phyloP scores from a whole-genome alignment of 2,888 invertebrate genomes.

The Alentia gelatinosa region DNA sequence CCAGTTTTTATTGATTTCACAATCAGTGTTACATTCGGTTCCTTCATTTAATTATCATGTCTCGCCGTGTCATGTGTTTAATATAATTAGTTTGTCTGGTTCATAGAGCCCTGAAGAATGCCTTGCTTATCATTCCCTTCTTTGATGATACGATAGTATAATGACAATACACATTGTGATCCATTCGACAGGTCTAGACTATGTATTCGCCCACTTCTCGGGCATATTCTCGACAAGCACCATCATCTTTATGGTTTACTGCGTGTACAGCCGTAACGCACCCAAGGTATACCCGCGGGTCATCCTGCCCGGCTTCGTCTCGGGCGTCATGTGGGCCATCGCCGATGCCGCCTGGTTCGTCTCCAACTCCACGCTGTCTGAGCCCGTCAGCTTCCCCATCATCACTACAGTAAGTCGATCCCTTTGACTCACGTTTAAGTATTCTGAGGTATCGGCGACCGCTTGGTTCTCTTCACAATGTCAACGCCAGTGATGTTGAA shows the following conservation, averaged over 20 bases:
- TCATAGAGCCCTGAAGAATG: no score
- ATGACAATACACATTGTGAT: background rate
- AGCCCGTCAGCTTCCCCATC: conserved; percentile 82
- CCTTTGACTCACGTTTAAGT: no score
- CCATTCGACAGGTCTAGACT: conserved; percentile 80
- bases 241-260: conserved; percentile 80
- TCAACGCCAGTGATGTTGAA: no score
- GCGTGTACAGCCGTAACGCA: conserved; percentile 75
- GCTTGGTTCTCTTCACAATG: no score
- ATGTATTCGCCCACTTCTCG: conserved; percentile 81
- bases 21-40: no score
- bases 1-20: no score
- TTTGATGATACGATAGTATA: background rate
- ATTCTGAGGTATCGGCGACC: no score
- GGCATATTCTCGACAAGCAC: conserved; percentile 81
- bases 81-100: no score
- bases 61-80: no score
- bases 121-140: no score
- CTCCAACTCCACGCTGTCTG: conserved; percentile 81
- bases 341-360: conserved; percentile 82
- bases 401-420: conserved; percentile 78
- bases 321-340: conserved; percentile 82
- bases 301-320: conserved; percentile 81
- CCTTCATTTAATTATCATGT: no score
- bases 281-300: conserved; percentile 77